A percentile compares a stretch with the other conserved stretches of the same genome.
Conservation (phyloP, 1,140 invertebrate species). For the Drosophila ironensis region DNA sequence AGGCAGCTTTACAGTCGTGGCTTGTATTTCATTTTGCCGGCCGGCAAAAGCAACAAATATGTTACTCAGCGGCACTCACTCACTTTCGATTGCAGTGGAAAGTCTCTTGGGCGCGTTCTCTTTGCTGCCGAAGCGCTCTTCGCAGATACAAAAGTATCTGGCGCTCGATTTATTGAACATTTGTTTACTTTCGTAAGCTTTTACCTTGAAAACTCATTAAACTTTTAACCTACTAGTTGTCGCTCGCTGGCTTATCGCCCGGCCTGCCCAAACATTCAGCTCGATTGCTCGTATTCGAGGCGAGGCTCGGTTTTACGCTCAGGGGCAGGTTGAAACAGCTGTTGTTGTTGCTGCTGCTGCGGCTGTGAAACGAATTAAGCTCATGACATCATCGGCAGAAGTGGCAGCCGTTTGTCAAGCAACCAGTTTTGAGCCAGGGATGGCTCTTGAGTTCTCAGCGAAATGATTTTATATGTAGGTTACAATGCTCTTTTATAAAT, state of each 20-base stretch:
- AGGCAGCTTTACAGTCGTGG: slow-evolving; percentile 4
- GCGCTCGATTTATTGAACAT: too few species aligned
- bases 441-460: background rate
- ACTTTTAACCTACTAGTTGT: slow-evolving; percentile 61
- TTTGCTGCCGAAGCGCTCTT: background rate
- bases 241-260: slow-evolving; percentile 31
- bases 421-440: slow-evolving; percentile 48
- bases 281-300: slow-evolving; percentile 53
- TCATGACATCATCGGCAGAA: slow-evolving; percentile 59
- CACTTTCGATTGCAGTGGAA: slow-evolving; percentile 14
- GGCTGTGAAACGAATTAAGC: slow-evolving; percentile 42
- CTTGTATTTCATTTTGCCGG: slow-evolving; percentile 41
- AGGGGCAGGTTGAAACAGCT: slow-evolving; percentile 34
- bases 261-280: slow-evolving; percentile 37
- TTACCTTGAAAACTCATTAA: slow-evolving; percentile 71
- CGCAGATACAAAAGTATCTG: too few species aligned
- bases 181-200: slow-evolving; percentile 68
- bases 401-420: slow-evolving; percentile 34
- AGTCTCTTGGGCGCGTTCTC: slow-evolving; percentile 2
- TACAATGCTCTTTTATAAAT: background rate
- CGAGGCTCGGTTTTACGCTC: slow-evolving; percentile 35
- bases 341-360: slow-evolving; percentile 43
- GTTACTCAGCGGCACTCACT: slow-evolving; percentile 1
- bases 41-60: slow-evolving; percentile 49
- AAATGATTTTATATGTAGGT: background rate